Base-by-base conservation (phyloP, 2,888 invertebrate species). In the Carterocephalus palaemon region DNA sequence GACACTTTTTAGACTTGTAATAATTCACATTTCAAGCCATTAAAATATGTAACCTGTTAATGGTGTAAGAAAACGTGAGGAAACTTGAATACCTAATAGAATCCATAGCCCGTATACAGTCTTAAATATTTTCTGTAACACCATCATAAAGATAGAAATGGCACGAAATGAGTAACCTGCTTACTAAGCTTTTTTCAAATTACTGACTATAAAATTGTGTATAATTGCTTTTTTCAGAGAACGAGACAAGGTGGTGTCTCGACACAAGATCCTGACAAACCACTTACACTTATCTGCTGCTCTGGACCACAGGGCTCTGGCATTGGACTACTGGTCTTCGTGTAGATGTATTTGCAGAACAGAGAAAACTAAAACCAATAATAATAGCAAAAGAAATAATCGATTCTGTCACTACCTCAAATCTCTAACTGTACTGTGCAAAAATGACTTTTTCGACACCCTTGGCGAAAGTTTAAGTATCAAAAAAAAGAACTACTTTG, bases 401-500 rank as follows among this genome's bases (percentile, higher is more conserved):
- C 88, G 95, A 43, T 95, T 93, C 75, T 92, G 91, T 74, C 93
- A 93, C 70, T 94, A 95, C 75, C 83, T 95, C n/a, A 90, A 90
- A 55, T 89, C 89, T 34, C 67, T 89, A 46, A 87, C 85, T 61
- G 65, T 85, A 29, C 77, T 80, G 46, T 88, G 88, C 55, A 87
- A 80, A 56, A 86, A 75, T 56, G 82, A 88, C 13, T 61, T 74
- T 22, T 89, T 88, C 49, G 88, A 89, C 56, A 73, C 69, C 26
- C 78, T 88, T 39, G 81, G 88, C 56, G 67, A 75, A 42, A 81
- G 85, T 53, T 68, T 88, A 45, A 58, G 51, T 53, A 48, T 56
- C 53, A 20, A 28, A 16, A 31, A 19, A 16, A 13, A 8, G 7
- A 16, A 31, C 13, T 24, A 41, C 4, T 13, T 7, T 34, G 12